phyloP scores from a whole-genome alignment of 2,113 vertebrate species.

The Cinclus mexicanus region DNA sequence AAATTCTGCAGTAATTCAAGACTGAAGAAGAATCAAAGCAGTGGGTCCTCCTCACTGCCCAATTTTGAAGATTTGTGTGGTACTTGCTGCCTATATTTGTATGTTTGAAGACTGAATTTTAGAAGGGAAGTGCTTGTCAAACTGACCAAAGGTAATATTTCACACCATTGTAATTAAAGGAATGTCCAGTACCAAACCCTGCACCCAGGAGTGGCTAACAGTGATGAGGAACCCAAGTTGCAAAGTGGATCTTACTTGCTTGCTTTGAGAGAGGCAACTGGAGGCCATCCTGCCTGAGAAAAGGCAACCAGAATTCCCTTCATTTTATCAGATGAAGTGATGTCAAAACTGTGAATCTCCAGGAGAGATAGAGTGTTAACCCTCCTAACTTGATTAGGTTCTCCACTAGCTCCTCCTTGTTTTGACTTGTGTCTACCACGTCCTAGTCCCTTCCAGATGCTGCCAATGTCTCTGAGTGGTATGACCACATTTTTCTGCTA shows the following conservation, averaged over 20 bases:
- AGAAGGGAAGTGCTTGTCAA: neutral
- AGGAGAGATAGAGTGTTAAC: neutral
- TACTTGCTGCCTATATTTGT: neutral
- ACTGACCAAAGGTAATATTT: neutral
- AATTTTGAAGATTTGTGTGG: neutral
- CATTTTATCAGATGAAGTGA: neutral
- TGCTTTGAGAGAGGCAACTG: neutral
- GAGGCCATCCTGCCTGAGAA: neutral
- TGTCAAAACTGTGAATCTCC: neutral
- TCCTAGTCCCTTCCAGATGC: neutral
- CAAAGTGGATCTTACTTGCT: neutral
- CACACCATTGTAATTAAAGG: neutral
- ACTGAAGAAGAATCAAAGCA: neutral
- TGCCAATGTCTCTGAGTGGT: neutral
- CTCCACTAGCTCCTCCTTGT: neutral
- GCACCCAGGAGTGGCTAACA: neutral
- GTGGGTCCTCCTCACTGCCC: neutral
- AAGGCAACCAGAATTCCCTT: neutral
- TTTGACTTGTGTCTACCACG: neutral
- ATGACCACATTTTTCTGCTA: constrained; percentile 29
- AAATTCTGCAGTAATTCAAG: neutral
- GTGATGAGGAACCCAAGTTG: neutral
- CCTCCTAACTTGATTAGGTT: neutral
- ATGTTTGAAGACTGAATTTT: neutral
- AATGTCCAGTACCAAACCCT: neutral